phyloP scores from a whole-genome alignment of 2,113 vertebrate genomes.

The Nothoprocta perdicaria region DNA sequence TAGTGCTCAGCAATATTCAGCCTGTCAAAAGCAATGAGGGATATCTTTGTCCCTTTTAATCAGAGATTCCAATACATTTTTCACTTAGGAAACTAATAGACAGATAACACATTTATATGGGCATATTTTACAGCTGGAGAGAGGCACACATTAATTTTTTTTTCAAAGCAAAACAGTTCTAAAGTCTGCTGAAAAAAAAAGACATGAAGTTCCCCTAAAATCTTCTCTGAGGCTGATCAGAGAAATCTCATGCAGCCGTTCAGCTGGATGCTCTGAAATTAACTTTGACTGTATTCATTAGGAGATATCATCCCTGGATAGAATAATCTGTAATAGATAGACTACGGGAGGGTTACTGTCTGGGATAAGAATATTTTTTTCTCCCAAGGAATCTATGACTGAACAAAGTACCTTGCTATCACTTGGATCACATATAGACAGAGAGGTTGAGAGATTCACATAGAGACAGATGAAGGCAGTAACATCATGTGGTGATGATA shows the following conservation, averaged over 20 bases:
- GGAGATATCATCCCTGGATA: neutral
- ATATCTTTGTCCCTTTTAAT: slow-evolving; percentile 29
- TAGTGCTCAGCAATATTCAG: neutral
- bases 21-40: slow-evolving; percentile 1
- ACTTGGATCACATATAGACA: accelerated
- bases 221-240: neutral
- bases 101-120: neutral
- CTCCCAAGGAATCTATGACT: accelerated
- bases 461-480: neutral
- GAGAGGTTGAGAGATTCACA: neutral
- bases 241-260: neutral
- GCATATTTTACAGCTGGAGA: neutral
- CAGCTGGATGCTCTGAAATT: neutral
- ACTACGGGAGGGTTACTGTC: accelerated
- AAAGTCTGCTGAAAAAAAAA: neutral
- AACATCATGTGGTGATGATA: neutral
- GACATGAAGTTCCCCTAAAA: neutral
- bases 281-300: neutral
- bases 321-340: neutral
- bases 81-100: slow-evolving; percentile 28
- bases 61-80: neutral
- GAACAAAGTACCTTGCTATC: neutral
- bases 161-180: neutral
- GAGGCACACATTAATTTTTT: neutral
- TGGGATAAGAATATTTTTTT: neutral